Evolutionary conservation across 23 tunicate genomes (phyloP), one percentile per base, ranked within the genome.

Genomic region (Trididemnum nubilum): DNA sequence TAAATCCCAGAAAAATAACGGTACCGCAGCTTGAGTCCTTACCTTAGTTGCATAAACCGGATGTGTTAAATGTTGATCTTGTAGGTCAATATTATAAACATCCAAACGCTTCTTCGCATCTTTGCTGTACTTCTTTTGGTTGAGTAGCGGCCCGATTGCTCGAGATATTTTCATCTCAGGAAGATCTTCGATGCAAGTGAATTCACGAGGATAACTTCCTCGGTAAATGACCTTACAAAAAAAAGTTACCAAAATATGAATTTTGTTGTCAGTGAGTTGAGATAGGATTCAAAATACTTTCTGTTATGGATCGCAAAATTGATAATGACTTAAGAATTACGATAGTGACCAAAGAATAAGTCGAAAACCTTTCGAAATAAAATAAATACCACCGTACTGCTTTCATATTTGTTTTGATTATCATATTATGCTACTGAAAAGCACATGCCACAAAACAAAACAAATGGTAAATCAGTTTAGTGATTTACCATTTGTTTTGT

Each of bases 81-180:
- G 78, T 0, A 91, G 64, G 75, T 91, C 89, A 24, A 91, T 35
- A 39, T 93, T 84, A 83, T 93, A 93, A 7, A 65, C 65, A 44
- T 93, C 90, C 79, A 93, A 23, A 51, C 87, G 70, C 34, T 85
- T 81, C 74, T 75, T 93, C 0, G 98, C 98, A 22, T 84, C 89
- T 64, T 87, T 88, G 0, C 83, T 74, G 73, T 93, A 93, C 31
- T 37, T 59, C 0, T 76, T 23, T 22, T 84, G 69, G 59, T 88
- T 87, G 22, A 93, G 87, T n/a, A 87, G 15, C 37, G 64, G 61
- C 44, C 65, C 57, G 9, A 93, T 77, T 66, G 82, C 7, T 50
- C 80, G 81, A 12, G 98, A 93, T 27, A 80, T 34, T 36, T 85
- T 78, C 93, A 93, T 88, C 65, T 93, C 93, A 15, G 98, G 94